Conservation (phyloP, 1,140 invertebrate genomes). For the Zaprionus inermis region DNA sequence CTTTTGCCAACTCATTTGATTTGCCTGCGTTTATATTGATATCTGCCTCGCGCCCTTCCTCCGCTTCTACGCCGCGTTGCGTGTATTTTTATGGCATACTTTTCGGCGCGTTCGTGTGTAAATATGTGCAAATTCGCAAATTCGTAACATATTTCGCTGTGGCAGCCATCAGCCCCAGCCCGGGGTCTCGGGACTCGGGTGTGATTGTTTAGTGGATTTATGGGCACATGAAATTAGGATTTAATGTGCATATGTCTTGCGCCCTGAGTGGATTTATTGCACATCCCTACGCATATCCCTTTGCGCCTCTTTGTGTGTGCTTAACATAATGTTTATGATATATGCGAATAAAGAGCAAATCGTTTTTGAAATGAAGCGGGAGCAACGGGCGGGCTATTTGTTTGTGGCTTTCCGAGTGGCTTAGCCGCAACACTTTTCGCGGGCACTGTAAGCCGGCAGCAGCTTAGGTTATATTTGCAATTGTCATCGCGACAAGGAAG, state of each 20-base stretch:
- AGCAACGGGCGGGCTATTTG: slow-evolving; percentile 31
- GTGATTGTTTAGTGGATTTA: slow-evolving; percentile 81
- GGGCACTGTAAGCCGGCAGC: background rate
- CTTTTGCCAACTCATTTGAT: slow-evolving; percentile 80
- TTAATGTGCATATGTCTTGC: slow-evolving; percentile 78
- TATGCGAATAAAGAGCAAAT: slow-evolving; percentile 59
- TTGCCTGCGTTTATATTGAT: slow-evolving; percentile 74
- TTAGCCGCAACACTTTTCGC: slow-evolving; percentile 26
- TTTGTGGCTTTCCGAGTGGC: slow-evolving; percentile 29
- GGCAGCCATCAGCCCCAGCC: slow-evolving; percentile 39
- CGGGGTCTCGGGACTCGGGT: slow-evolving; percentile 30
- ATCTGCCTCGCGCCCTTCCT: slow-evolving; percentile 16
- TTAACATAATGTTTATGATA: slow-evolving; percentile 79
- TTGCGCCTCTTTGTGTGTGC: slow-evolving; percentile 26
- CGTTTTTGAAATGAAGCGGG: slow-evolving; percentile 45
- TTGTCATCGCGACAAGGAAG: slow-evolving; percentile 21
- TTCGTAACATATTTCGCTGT: slow-evolving; percentile 72
- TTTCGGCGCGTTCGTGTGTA: slow-evolving; percentile 71
- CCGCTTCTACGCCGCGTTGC: slow-evolving; percentile 9
- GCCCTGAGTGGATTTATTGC: slow-evolving; percentile 69
- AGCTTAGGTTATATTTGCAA: slow-evolving; percentile 31
- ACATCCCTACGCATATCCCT: slow-evolving; percentile 38
- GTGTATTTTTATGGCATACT: slow-evolving; percentile 76
- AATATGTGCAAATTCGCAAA: slow-evolving; percentile 79
- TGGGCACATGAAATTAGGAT: slow-evolving; percentile 80